Evolutionary conservation across 2,888 invertebrate species (phyloP).

Genomic region (Chloroclystis v-ata): DNA sequence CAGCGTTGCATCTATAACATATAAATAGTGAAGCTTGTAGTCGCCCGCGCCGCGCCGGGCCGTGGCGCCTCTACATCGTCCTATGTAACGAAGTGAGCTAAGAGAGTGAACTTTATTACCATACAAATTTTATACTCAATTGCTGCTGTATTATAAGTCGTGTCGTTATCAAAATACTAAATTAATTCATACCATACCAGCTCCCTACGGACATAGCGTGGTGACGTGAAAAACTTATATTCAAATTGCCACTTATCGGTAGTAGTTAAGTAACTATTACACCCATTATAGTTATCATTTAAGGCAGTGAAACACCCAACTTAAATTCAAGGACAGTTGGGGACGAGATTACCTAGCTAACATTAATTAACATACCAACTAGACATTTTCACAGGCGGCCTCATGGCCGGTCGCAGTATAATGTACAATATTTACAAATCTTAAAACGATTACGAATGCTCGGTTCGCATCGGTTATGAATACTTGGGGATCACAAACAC

Average conservation of each 20-base stretch:
- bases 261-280: constrained; percentile 71
- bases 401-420: constrained; percentile 69
- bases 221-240: constrained; percentile 48
- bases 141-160: constrained; percentile 25
- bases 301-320: constrained; percentile 79
- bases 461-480: constrained; percentile 41
- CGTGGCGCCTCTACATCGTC: constrained; percentile 27
- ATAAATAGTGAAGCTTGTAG: constrained; percentile 18
- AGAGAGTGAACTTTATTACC: constrained; percentile 38
- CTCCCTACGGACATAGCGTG: constrained; percentile 29
- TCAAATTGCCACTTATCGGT: constrained; percentile 68
- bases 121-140: constrained; percentile 37
- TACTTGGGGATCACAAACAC: constrained; percentile 52
- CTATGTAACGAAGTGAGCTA: constrained; percentile 45
- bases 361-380: constrained; percentile 74
- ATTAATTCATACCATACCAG: constrained; percentile 19
- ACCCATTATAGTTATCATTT: constrained; percentile 64
- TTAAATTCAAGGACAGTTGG: constrained; percentile 75
- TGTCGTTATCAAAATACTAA: constrained; percentile 27
- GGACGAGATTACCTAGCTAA: constrained; percentile 78
- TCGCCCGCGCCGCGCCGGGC: constrained; percentile 10
- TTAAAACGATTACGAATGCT: constrained; percentile 62
- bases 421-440: constrained; percentile 76
- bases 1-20: constrained; percentile 24
- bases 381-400: constrained; percentile 74